Evolutionary conservation across 2,113 vertebrate genomes (phyloP), one percentile per base, ranked within the genome.

Genomic region (Melanerpes formicivorus): DNA sequence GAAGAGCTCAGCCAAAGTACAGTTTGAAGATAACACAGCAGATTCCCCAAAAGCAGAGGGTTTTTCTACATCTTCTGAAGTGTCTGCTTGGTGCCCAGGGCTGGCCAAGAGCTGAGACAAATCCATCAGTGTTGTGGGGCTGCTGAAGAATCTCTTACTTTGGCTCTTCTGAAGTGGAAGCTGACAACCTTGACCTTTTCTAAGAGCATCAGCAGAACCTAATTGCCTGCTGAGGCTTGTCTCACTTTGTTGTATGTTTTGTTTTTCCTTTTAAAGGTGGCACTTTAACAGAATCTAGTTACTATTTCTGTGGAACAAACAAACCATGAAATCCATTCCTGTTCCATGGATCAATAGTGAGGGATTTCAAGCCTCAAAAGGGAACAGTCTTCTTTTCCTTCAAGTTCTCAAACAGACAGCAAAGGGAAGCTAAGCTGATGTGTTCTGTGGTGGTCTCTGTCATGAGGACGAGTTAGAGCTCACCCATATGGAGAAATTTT

Each of bases 331-430:
- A 77, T 37, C 12, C 10, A 0, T n/a, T 74, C 44, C 46, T 79
- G 48, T 75, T 81, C 58, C 2, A 1, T 74, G 71, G 90, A 84
- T 95, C 80, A 42, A 82, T 83, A 81, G 74, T 37, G 66, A 80
- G 69, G 54, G 79, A 79, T 81, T 77, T 90, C 79, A 93, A 71
- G 78, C 78, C 66, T 80, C 27, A 83, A 86, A 93, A 34, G 56
- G 69, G 69, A 90, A 21, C n/a, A n/a, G 29, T 46, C 70, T 88
- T 40, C 3, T 46, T 66, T 80, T 54, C 54, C 50, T 83, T 64
- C 7, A 22, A 7, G 40, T 60, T 74, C 52, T 74, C 1, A 6
- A 37, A 5, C 42, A 29, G 37, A 8, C 2, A 42, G 52, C 9
- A 42, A 5, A 64, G 18, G 18, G 25, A 64, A 52, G 30, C 42